Evolutionary conservation across 2,888 invertebrate species (phyloP).

Genomic region (Eupithecia vulgata): DNA sequence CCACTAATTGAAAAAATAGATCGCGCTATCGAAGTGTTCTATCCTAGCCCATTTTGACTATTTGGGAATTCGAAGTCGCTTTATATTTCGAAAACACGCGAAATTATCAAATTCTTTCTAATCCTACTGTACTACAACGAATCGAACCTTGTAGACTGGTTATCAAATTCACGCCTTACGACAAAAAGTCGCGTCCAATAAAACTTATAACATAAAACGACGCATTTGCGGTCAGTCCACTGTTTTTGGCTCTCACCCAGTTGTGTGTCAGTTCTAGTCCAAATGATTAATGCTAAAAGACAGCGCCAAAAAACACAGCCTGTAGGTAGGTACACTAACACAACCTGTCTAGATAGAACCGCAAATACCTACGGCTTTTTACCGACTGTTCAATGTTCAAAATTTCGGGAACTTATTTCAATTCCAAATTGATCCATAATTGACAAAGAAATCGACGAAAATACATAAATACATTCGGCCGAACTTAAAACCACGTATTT

Average conservation of each 20-base stretch:
- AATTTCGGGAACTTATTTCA: too few relatives aligned
- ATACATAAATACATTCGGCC: too few relatives aligned
- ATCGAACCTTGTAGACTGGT: not conserved
- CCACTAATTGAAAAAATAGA: too few relatives aligned
- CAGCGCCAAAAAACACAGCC: conserved; percentile 11
- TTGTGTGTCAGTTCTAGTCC: conserved; percentile 23
- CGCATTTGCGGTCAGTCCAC: conserved; percentile 22
- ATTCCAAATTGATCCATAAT: too few relatives aligned
- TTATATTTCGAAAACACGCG: too few relatives aligned
- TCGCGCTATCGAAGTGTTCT: too few relatives aligned
- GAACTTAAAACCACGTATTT: too few relatives aligned
- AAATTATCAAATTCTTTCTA: not conserved
- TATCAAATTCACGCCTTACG: not conserved
- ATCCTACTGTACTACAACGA: not conserved
- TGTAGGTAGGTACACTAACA: not conserved
- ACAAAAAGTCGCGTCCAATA: conserved; percentile 17
- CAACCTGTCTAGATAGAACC: not conserved
- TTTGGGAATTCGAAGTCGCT: too few relatives aligned
- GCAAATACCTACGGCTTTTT: not conserved
- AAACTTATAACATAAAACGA: conserved; percentile 17
- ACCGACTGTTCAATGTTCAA: too few relatives aligned
- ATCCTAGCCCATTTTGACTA: too few relatives aligned
- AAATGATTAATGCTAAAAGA: conserved; percentile 28
- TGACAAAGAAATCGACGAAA: too few relatives aligned
- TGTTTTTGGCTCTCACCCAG: conserved; percentile 30